phyloP scores from a whole-genome alignment of 2,888 invertebrate species.

The Drosophila demipolita region DNA sequence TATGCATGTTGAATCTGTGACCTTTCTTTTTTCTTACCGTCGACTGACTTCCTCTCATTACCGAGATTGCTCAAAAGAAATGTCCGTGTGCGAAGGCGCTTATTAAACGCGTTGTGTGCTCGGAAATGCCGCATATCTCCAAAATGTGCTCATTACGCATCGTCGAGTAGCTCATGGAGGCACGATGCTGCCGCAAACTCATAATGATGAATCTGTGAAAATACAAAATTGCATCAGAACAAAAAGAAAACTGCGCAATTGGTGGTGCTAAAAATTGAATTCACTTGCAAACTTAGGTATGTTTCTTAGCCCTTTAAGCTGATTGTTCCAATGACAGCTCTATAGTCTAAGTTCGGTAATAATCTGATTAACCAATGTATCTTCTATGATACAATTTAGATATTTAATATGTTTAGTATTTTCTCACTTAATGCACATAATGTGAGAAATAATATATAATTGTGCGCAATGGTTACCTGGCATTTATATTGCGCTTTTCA shows the following conservation, averaged over 20 bases:
- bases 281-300: not conserved
- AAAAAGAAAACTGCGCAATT: not conserved
- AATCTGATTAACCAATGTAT: not conserved
- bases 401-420: not conserved
- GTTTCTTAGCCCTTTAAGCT: not conserved
- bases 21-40: not conserved
- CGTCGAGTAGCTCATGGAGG: slow-evolving; percentile 78
- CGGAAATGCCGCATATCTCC: slow-evolving; percentile 86
- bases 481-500: slow-evolving; percentile 68
- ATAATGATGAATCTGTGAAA: slow-evolving; percentile 78
- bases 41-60: not conserved
- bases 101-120: slow-evolving; percentile 85
- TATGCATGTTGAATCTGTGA: not conserved
- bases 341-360: not conserved
- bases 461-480: slow-evolving; percentile 70
- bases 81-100: slow-evolving; percentile 85
- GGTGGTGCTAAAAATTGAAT: not conserved
- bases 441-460: not conserved
- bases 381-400: not conserved
- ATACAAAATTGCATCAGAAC: not conserved
- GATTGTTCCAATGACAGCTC: not conserved
- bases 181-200: slow-evolving; percentile 73
- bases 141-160: slow-evolving; percentile 82
- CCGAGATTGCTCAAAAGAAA: slow-evolving; percentile 47
- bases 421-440: not conserved